A percentile compares a stretch with the other conserved stretches of the same genome.
Conservation (phyloP, 2,113 vertebrate genomes). For the Xyrauchen texanus region DNA sequence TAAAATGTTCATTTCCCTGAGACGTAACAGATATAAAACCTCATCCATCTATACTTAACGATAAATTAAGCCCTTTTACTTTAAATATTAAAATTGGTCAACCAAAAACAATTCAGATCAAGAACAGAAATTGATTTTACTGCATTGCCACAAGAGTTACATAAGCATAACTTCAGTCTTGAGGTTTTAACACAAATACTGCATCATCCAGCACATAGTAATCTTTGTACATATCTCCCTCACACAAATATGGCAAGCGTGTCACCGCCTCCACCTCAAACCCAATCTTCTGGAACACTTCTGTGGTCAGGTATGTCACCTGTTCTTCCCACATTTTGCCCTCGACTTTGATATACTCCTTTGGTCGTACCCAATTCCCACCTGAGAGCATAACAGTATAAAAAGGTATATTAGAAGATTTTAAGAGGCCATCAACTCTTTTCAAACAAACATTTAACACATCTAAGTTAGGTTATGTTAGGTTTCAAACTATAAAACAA, state of each 20-base stretch:
- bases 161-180: slow-evolving; percentile 6
- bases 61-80: background rate
- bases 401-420: background rate
- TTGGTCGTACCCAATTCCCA: slow-evolving; percentile 93
- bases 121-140: no score
- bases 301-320: slow-evolving; percentile 84
- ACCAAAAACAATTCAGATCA: no score
- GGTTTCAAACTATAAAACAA: no score
- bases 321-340: slow-evolving; percentile 96
- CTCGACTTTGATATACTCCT: slow-evolving; percentile 82
- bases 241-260: slow-evolving; percentile 93
- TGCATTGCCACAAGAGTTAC: background rate
- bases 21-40: background rate
- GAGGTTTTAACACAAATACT: slow-evolving; percentile 87
- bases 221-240: slow-evolving; percentile 96
- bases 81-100: no score
- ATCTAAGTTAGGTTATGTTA: no score
- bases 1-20: slow-evolving; percentile 12
- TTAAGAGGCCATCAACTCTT: no score
- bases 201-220: slow-evolving; percentile 95
- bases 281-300: slow-evolving; percentile 84
- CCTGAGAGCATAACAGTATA: slow-evolving; percentile 67
- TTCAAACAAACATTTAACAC: no score
- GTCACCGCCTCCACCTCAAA: slow-evolving; percentile 92
- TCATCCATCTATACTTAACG: background rate